phyloP scores from a whole-genome alignment of 2,888 invertebrate genomes.

The Lasioglossum marginatum region DNA sequence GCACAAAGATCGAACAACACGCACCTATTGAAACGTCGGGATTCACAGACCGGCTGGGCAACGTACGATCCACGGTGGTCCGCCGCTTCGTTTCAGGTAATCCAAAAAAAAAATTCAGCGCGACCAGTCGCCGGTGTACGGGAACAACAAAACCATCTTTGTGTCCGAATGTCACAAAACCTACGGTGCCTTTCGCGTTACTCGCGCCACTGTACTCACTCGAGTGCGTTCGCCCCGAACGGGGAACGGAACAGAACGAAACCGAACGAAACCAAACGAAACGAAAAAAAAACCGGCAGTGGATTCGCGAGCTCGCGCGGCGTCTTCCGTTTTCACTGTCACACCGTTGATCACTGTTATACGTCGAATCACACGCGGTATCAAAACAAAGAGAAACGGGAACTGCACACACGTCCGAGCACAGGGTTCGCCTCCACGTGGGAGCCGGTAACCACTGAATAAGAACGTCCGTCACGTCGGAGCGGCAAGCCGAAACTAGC shows the following conservation, averaged over 20 bases:
- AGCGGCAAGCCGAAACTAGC: conserved; percentile 82
- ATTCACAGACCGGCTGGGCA: background rate
- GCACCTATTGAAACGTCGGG: conserved; percentile 37
- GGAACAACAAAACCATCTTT: conserved; percentile 29
- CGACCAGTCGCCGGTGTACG: background rate
- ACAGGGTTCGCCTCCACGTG: conserved; percentile 72
- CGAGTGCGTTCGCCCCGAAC: conserved; percentile 28
- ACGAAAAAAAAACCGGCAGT: background rate
- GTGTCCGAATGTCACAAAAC: conserved; percentile 46
- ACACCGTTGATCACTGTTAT: conserved; percentile 39
- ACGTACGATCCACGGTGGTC: background rate
- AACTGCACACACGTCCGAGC: conserved; percentile 32
- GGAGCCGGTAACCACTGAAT: conserved; percentile 64
- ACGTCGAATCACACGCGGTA: conserved; percentile 45
- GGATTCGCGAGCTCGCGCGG: background rate
- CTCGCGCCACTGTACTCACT: conserved; percentile 57
- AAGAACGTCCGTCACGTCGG: conserved; percentile 73
- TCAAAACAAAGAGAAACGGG: conserved; percentile 39
- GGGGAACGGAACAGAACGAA: background rate
- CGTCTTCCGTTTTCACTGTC: conserved; percentile 33
- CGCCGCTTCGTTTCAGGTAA: conserved; percentile 60
- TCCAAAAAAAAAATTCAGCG: conserved; percentile 60
- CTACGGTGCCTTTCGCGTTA: conserved; percentile 20
- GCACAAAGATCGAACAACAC: background rate
- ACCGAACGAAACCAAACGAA: background rate